Conservation (phyloP, 2,113 vertebrate genomes). For the Rana temporaria region DNA sequence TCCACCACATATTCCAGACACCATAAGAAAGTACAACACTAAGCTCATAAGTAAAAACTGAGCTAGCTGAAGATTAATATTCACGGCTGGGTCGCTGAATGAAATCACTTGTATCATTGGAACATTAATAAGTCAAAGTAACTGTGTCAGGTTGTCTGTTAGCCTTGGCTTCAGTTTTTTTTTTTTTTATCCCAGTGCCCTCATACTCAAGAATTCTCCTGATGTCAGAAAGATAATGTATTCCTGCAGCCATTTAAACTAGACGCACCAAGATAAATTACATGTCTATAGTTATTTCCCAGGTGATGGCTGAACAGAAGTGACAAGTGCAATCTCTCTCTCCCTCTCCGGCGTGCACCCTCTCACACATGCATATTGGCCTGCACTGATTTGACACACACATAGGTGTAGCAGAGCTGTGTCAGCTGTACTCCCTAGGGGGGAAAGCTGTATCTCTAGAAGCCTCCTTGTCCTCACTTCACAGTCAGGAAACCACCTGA, state of each 20-base stretch:
- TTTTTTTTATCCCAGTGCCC: not conserved
- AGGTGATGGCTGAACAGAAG: slow-evolving; percentile 55
- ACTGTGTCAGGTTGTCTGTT: not conserved
- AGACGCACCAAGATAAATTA: slow-evolving; percentile 55
- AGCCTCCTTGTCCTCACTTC: slow-evolving; percentile 30
- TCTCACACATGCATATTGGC: slow-evolving; percentile 28
- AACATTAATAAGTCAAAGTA: slow-evolving; percentile 6
- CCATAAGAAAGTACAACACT: no score
- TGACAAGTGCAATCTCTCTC: slow-evolving; percentile 54
- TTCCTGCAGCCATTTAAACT: slow-evolving; percentile 57
- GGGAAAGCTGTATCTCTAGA: slow-evolving; percentile 28
- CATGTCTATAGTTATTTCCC: slow-evolving; percentile 58
- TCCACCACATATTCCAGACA: no score
- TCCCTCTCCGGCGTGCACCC: not conserved
- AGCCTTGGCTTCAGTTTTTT: not conserved
- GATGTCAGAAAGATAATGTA: slow-evolving; percentile 56
- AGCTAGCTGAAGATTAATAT: no score
- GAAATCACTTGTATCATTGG: no score
- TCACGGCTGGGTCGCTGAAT: no score
- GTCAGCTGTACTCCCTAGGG: slow-evolving; percentile 31
- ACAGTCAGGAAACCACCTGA: slow-evolving; percentile 42
- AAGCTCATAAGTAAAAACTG: no score
- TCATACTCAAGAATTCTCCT: slow-evolving; percentile 37
- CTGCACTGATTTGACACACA: slow-evolving; percentile 45
- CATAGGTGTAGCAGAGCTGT: slow-evolving; percentile 45